Evolutionary conservation across 1,140 invertebrate species (phyloP).

Genomic region (Wasmannia auropunctata): DNA sequence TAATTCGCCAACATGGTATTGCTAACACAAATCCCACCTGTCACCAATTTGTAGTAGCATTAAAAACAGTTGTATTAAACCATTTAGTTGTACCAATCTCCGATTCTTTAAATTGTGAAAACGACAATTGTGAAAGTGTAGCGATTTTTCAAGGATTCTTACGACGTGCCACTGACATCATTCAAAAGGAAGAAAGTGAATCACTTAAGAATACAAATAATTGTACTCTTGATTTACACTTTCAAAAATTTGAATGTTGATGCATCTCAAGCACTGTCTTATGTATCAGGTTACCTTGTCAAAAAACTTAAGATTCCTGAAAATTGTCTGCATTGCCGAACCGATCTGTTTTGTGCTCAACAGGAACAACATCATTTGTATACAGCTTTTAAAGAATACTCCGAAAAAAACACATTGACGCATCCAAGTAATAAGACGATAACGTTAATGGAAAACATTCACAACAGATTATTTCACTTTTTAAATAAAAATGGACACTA

Average conservation of each 20-base stretch:
- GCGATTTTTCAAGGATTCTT: not conserved
- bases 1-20: constrained; percentile 9
- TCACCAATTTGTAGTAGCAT: not conserved
- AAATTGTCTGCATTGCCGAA: too few species aligned
- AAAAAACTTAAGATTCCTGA: not conserved
- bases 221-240: too few species aligned
- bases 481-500: not conserved
- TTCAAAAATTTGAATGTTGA: too few species aligned
- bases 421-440: not conserved
- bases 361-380: not conserved
- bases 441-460: not conserved
- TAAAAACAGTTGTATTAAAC: constrained; percentile 7
- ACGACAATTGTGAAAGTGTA: not conserved
- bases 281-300: not conserved
- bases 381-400: not conserved
- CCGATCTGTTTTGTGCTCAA: too few species aligned
- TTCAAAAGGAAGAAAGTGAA: not conserved
- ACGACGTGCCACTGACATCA: not conserved
- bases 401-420: not conserved
- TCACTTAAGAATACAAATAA: not conserved
- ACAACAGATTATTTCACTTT: not conserved
- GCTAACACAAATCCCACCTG: not conserved
- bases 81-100: not conserved
- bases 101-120: not conserved
- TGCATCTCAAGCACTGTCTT: not conserved